phyloP scores from a whole-genome alignment of 2,113 vertebrate species.

The Tenebrosternarchus preto region DNA sequence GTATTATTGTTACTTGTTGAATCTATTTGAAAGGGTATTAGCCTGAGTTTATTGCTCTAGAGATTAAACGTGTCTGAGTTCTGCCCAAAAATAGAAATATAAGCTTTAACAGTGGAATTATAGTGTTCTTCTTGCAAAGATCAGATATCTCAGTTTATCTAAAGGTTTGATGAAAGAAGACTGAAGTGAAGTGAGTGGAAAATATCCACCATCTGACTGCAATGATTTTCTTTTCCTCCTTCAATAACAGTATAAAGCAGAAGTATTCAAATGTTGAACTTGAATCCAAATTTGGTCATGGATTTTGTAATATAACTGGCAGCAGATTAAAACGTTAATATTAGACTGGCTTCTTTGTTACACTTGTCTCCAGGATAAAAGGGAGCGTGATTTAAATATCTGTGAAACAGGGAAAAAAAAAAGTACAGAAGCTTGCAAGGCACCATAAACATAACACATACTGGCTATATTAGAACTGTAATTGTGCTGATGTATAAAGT shows the following conservation, averaged over 20 bases:
- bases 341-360: too few species aligned
- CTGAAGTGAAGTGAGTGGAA: background rate
- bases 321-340: too few species aligned
- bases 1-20: constrained; percentile 37
- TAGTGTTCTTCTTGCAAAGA: constrained; percentile 40
- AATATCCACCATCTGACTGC: background rate
- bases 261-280: too few species aligned
- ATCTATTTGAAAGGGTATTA: constrained; percentile 40
- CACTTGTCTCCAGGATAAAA: too few species aligned
- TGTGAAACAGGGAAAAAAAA: background rate
- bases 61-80: constrained; percentile 43
- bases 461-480: background rate
- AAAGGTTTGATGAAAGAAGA: background rate
- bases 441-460: background rate
- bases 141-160: constrained; percentile 7
- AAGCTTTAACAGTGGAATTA: constrained; percentile 42
- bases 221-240: background rate
- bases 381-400: too few species aligned
- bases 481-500: background rate
- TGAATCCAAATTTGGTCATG: too few species aligned
- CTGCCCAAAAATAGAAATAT: constrained; percentile 53
- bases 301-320: too few species aligned
- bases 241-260: too few species aligned
- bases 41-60: constrained; percentile 41
- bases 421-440: background rate